Conservation (phyloP, 2,113 vertebrate species). For the Menidia beryllina region DNA sequence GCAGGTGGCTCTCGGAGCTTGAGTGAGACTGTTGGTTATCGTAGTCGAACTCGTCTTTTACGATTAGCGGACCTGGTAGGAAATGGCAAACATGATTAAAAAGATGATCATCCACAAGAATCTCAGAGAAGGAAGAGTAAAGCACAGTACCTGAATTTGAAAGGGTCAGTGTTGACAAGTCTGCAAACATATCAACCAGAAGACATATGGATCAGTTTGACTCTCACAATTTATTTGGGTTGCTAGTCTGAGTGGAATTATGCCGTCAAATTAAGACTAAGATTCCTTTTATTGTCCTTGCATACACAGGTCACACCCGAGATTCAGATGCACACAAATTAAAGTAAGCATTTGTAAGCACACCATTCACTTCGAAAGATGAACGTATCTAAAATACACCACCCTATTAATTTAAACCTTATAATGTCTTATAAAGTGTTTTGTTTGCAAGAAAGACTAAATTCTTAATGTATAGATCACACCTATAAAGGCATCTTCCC, state of each 20-base stretch:
- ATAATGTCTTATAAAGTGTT: not conserved
- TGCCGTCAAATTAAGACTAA: not conserved
- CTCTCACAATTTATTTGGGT: not conserved
- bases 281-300: no score
- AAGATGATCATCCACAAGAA: not conserved
- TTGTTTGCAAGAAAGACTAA: not conserved
- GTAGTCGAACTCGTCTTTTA: conserved; percentile 97
- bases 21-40: conserved; percentile 89
- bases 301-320: no score
- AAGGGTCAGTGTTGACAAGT: conserved; percentile 93
- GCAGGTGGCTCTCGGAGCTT: conserved; percentile 89
- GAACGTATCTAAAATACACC: no score
- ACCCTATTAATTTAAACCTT: no score
- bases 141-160: conserved; percentile 81
- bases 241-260: not conserved
- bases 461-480: not conserved
- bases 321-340: no score
- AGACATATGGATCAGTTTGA: conserved; percentile 5
- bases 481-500: not conserved
- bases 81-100: conserved; percentile 20
- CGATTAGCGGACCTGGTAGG: conserved; percentile 88
- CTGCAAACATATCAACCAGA: conserved; percentile 75
- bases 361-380: no score
- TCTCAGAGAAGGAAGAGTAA: not conserved
- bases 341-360: no score